Evolutionary conservation across 2,797 vertebrate genomes (phyloP).

Genomic region (Crocodylus rhombifer): DNA sequence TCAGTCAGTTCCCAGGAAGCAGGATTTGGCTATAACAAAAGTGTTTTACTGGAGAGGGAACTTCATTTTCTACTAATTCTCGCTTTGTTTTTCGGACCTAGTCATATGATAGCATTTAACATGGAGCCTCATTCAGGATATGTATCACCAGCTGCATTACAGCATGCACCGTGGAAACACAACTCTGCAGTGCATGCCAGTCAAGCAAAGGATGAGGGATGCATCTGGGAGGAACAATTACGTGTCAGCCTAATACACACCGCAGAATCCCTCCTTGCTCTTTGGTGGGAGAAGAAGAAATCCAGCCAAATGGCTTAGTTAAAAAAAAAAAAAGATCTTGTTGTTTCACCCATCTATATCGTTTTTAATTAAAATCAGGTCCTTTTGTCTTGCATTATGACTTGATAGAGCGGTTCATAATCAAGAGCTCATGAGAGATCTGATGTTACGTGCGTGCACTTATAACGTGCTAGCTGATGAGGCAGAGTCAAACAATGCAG

Average conservation of each 20-base stretch:
- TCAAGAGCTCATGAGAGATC: neutral
- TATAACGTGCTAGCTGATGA: neutral
- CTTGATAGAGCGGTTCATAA: neutral
- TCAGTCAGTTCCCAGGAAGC: neutral
- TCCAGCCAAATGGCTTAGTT: neutral
- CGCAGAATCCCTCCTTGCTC: neutral
- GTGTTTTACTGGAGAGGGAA: neutral
- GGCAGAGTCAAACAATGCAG: neutral
- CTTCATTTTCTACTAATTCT: too few relatives aligned
- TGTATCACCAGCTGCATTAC: neutral
- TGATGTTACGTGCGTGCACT: neutral
- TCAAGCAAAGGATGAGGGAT: neutral
- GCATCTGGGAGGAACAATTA: neutral
- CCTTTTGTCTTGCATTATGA: neutral
- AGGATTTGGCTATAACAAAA: neutral
- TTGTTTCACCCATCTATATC: neutral
- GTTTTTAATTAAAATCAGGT: neutral
- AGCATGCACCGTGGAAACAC: neutral
- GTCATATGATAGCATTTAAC: too few relatives aligned
- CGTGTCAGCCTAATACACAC: neutral
- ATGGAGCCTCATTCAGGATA: too few relatives aligned
- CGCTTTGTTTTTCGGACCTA: too few relatives aligned
- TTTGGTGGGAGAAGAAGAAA: neutral
- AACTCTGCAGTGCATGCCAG: neutral
- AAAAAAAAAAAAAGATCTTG: neutral